Evolutionary conservation across 1,140 invertebrate species (phyloP), one percentile per base, ranked within the genome.

Genomic region (Arctopsyche grandis): DNA sequence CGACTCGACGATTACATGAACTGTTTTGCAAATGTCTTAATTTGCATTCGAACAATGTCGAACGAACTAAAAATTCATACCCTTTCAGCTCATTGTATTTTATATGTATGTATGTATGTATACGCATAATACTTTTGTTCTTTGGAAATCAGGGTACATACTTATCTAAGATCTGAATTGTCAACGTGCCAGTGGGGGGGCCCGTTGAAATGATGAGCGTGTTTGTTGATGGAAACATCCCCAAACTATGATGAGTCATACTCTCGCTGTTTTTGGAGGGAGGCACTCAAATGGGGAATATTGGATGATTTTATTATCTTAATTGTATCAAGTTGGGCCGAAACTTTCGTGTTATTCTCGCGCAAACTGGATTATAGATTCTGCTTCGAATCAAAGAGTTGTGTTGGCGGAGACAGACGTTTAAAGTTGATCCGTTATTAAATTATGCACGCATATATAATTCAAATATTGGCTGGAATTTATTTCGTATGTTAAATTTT

Each of bases 221-320:
- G 63, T 66, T 66, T 66, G 63, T 66, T 24, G 63, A 66, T 29
- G 63, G 63, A 21, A 66, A 14, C 21, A 66, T 24, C 21, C 48
- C 48, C 12, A 12, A 52, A 16, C 10, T 52, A 52, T 52, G 16
- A 22, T 66, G 63, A 66, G 63, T 66, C 63, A 66, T 22, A 66
- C 12, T 66, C 10, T 21, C 0, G 58, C 9, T 60, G 0, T 19
- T 60, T 60, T 21, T 3, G 24, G 26, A 22, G 21, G 22, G 63
- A 26, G 21, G 70, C 29, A 38, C 29, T 38, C 29, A 38, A 38
- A 38, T 5, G 38, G 73, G 24, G 60, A 44, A 48, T 24, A 74
- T 48, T 76, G 74, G 22, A 46, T 81, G 71, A 79, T 81, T 81
- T 79, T 52, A 78, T 81, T 79, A 81, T 81, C 80, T 81, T 79